These are phyloP conservation scores for Dinothrombium tinctorium DNA, from an alignment of 1,140 invertebrate genomes.

Conservation along the genomic window DNA sequence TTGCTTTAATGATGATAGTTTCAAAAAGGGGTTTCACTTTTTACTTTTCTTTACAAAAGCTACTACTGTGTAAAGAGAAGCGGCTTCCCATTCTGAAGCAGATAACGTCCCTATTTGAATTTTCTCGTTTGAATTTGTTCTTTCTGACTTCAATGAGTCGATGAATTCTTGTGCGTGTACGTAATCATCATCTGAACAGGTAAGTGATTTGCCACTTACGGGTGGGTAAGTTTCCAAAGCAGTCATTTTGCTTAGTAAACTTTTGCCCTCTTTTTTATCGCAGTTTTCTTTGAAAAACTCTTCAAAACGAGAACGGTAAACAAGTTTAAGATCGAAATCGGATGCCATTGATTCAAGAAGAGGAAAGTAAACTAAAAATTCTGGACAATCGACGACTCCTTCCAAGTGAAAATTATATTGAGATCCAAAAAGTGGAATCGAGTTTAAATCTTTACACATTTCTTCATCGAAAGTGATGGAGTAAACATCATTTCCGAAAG, in stretches of 20 bases:
- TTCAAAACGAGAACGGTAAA: constrained; percentile 45
- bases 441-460: constrained; percentile 12
- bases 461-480: constrained; percentile 47
- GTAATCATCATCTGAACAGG: constrained; percentile 40
- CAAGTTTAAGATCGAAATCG: constrained; percentile 52
- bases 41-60: constrained; percentile 42
- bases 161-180: constrained; percentile 34
- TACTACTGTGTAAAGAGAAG: constrained; percentile 57
- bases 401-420: constrained; percentile 89
- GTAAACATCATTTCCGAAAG: constrained; percentile 70
- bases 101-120: constrained; percentile 39
- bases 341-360: constrained; percentile 52
- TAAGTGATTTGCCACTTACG: constrained; percentile 27
- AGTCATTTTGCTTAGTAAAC: constrained; percentile 44
- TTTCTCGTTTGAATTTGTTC: constrained; percentile 9
- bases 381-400: constrained; percentile 89
- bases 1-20: too few relatives aligned
- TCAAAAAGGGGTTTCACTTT: too few relatives aligned
- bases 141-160: constrained; percentile 20
- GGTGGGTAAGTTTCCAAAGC: constrained; percentile 33
- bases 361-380: constrained; percentile 87
- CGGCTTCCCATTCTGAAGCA: constrained; percentile 74
- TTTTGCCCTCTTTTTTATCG: constrained; percentile 26
- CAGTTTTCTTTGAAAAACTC: constrained; percentile 48
- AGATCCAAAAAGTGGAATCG: constrained; percentile 70